Evolutionary conservation across 2,888 invertebrate genomes (phyloP).

Genomic region (Aspidiotus rigidus): DNA sequence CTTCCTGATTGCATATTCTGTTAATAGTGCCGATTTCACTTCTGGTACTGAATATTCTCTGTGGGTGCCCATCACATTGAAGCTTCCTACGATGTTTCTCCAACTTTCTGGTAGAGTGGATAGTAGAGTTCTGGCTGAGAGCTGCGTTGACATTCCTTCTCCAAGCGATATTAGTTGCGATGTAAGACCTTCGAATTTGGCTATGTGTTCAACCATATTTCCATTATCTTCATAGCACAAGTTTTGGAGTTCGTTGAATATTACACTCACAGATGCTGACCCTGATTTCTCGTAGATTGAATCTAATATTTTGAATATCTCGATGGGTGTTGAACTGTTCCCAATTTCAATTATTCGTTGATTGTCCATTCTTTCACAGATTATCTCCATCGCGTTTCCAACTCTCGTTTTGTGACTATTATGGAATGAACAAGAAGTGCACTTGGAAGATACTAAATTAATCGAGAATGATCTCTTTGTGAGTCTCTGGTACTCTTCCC

Average conservation of each 20-base stretch:
- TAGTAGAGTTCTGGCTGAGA: background rate
- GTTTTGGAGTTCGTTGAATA: background rate
- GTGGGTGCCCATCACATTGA: background rate
- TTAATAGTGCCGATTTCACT: background rate
- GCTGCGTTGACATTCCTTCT: background rate
- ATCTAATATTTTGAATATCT: background rate
- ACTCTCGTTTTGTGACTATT: background rate
- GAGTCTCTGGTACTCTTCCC: no score
- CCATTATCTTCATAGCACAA: background rate
- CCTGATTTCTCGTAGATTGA: background rate
- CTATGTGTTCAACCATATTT: background rate
- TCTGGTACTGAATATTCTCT: background rate
- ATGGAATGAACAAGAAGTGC: no score
- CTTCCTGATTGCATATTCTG: background rate
- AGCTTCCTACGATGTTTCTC: background rate
- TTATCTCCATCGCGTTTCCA: background rate
- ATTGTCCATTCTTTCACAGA: background rate
- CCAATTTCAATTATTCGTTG: background rate
- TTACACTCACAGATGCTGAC: background rate
- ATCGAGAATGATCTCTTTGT: no score
- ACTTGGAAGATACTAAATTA: no score
- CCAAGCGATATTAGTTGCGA: background rate
- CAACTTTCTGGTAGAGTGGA: background rate
- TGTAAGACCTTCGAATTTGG: background rate
- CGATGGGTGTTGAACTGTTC: background rate